A percentile compares a stretch with the other conserved stretches of the same genome.
These are phyloP conservation scores for Glossophaga mutica DNA, from an alignment of 2,797 vertebrate genomes.

Conservation along the genomic window DNA sequence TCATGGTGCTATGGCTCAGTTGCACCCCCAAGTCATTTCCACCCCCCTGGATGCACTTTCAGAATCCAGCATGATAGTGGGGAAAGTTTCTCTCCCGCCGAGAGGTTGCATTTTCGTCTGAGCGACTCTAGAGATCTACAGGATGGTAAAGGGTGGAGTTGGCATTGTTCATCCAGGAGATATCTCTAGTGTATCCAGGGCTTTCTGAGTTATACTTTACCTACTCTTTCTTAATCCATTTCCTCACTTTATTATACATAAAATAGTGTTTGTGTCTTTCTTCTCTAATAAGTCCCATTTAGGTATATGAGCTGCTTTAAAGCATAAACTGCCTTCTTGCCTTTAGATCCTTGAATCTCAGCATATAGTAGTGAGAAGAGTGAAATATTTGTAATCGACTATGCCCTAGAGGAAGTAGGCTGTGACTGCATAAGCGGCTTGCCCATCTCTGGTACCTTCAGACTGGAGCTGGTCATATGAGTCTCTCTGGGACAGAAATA, in stretches of 20 bases:
- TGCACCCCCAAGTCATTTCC: neutral
- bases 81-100: neutral
- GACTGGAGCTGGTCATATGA: neutral
- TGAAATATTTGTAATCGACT: neutral
- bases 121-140: neutral
- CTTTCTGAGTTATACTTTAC: neutral
- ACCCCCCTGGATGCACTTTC: neutral
- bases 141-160: fast-evolving
- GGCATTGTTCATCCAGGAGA: neutral
- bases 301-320: neutral
- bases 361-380: neutral
- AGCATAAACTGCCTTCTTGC: neutral
- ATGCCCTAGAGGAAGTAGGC: neutral
- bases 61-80: neutral
- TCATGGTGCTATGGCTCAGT: neutral
- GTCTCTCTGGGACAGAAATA: neutral
- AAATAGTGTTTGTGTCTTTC: neutral
- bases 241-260: neutral
- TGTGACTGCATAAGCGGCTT: neutral
- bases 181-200: neutral
- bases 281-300: neutral
- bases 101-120: neutral
- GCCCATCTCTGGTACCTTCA: neutral
- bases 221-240: neutral
- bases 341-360: neutral